Evolutionary conservation across 1,140 invertebrate genomes (phyloP).

Genomic region (Trinorchestia longiramus): DNA sequence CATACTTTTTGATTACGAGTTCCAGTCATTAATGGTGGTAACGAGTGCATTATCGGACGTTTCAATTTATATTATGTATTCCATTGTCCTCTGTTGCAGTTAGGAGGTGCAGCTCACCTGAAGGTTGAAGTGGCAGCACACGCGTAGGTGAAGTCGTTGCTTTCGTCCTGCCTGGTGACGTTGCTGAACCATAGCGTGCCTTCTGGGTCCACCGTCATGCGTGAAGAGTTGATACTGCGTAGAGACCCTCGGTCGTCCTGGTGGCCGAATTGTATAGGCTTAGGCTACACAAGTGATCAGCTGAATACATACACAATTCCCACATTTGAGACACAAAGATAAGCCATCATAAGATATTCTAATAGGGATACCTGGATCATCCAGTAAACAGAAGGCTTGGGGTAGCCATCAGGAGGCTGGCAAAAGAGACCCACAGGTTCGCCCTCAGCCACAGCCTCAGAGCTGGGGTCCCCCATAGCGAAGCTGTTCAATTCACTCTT

Average conservation of each 20-base stretch:
- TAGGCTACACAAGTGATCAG: neutral
- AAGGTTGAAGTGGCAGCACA: slow-evolving; percentile 90
- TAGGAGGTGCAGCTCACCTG: slow-evolving; percentile 65
- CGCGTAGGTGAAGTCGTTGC: slow-evolving; percentile 85
- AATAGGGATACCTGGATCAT: slow-evolving; percentile 77
- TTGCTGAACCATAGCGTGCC: slow-evolving; percentile 95
- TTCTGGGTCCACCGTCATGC: slow-evolving; percentile 94
- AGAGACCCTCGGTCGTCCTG: slow-evolving; percentile 80
- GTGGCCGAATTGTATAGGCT: neutral
- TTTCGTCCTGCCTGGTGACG: slow-evolving; percentile 86
- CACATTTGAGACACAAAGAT: neutral
- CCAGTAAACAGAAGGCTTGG: slow-evolving; percentile 94
- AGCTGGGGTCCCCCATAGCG: slow-evolving; percentile 79
- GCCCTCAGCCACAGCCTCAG: slow-evolving; percentile 83
- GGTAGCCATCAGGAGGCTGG: slow-evolving; percentile 92
- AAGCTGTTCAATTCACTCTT: slow-evolving; percentile 94
- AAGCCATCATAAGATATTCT: neutral
- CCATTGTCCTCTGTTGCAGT: neutral
- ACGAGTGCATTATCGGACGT: too few species aligned
- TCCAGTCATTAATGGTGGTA: too few species aligned
- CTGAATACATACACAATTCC: neutral
- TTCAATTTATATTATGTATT: too few species aligned
- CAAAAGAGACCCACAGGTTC: slow-evolving; percentile 88
- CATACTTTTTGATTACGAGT: too few species aligned
- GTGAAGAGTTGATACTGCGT: slow-evolving; percentile 89